Base-by-base conservation (phyloP, 2,888 invertebrate genomes). In the Pristionchus japonicus region DNA sequence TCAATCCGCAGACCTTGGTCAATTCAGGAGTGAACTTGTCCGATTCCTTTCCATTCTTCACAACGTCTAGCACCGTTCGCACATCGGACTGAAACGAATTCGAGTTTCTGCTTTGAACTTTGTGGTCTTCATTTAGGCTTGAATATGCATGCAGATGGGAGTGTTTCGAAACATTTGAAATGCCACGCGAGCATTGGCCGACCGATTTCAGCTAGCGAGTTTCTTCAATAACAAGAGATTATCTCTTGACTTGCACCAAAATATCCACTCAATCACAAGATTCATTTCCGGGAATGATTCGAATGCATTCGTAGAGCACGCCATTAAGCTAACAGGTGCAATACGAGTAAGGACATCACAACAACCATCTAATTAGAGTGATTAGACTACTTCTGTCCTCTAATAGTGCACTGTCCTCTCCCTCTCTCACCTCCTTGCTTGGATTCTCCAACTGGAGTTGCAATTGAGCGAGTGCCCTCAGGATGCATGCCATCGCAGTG, bases 391-490 rank as follows among this genome's bases (percentile, higher is more conserved):
- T 52, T 52, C n/a, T 52, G 52, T 20, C 23, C 52, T 52, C 52
- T 27, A 64, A 31, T 11, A 64, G 64, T 64, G 34, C 23, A 70
- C 70, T 70, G 31, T 20, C 67, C 34, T 34, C 31, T 67, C 27
- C 52, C 11, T 52, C 23, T 17, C 47, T 96, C 95, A 98, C 98
- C 97, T 99, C 99, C 96, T 98, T 96, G 95, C 98, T 98, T 95
- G 97, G 97, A 96, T 97, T 97, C 95, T 97, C 97, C 95, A 98
- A 98, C 95, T 97, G 96, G 95, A 99, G 98, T 95, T 97, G 97
- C 95, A 99, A 96, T 95, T 97, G 98, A 95, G 98, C 97, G 99
- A 99, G 99, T 95, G 99, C 98, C 95, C 98, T 96, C 95, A 99
- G 96, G 96, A 99, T 99, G 95, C 98, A 98, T 95, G 98, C 92